A percentile compares a stretch with the other conserved stretches of the same genome.
Conservation (phyloP, 1,140 invertebrate genomes). For the Drosophila miranda region DNA sequence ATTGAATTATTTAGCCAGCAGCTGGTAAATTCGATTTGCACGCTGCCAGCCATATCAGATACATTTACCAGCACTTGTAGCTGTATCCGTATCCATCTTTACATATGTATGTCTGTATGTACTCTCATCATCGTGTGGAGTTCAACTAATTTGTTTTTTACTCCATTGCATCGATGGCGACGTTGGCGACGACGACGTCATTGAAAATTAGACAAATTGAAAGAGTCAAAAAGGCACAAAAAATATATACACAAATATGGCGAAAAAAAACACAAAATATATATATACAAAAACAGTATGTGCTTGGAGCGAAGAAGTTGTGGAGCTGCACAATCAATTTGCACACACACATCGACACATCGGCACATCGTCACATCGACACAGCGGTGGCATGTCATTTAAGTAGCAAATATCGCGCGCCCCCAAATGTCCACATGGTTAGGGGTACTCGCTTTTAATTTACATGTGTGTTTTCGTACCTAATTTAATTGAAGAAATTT, state of each 20-base stretch:
- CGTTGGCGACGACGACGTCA: slow-evolving; percentile 52
- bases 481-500: background rate
- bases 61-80: slow-evolving; percentile 17
- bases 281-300: slow-evolving; percentile 16
- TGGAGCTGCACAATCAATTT: slow-evolving; percentile 66
- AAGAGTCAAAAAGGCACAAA: slow-evolving; percentile 65
- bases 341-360: slow-evolving; percentile 19
- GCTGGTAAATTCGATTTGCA: slow-evolving; percentile 77
- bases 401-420: slow-evolving; percentile 59
- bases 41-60: slow-evolving; percentile 34
- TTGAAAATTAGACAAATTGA: slow-evolving; percentile 80
- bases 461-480: no score
- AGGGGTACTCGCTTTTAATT: slow-evolving; percentile 16
- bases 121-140: slow-evolving; percentile 44
- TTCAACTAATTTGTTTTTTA: slow-evolving; percentile 74
- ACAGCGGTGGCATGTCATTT: slow-evolving; percentile 55
- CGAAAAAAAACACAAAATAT: slow-evolving; percentile 32
- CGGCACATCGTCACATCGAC: slow-evolving; percentile 3
- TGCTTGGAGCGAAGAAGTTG: slow-evolving; percentile 29
- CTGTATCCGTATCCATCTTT: slow-evolving; percentile 3
- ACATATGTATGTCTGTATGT: slow-evolving; percentile 6
- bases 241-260: slow-evolving; percentile 31
- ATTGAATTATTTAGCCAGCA: slow-evolving; percentile 79
- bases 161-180: slow-evolving; percentile 51
- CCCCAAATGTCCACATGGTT: slow-evolving; percentile 33